Conservation (phyloP, 1,140 invertebrate genomes). For the Caerostris extrusa region DNA sequence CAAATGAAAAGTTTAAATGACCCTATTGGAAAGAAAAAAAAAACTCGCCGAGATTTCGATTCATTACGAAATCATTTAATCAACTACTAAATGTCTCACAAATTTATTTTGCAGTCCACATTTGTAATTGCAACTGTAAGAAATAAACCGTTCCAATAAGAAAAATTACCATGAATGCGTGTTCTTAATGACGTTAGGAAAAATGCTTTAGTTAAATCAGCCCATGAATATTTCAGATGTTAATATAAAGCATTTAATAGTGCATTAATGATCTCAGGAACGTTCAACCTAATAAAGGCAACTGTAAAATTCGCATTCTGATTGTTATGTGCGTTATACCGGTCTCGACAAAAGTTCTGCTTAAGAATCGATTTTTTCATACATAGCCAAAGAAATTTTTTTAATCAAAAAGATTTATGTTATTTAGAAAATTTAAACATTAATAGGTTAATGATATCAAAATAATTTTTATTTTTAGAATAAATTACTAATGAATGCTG, state of each 20-base stretch:
- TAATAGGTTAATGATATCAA: too few species aligned
- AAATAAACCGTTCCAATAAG: not conserved
- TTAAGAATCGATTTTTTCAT: too few species aligned
- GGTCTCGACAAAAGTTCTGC: too few species aligned
- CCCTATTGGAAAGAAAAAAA: not conserved
- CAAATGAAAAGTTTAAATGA: not conserved
- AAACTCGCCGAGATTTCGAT: not conserved
- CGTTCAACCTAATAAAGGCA: too few species aligned
- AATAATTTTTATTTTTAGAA: too few species aligned
- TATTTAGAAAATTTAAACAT: too few species aligned
- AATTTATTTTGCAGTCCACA: not conserved
- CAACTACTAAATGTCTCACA: not conserved
- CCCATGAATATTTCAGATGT: slow-evolving; percentile 23
- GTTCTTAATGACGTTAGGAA: not conserved
- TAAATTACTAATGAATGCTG: too few species aligned
- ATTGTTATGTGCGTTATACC: too few species aligned
- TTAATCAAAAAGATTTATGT: too few species aligned
- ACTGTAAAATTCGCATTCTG: too few species aligned
- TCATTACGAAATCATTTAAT: slow-evolving; percentile 51
- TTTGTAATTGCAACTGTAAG: slow-evolving; percentile 8
- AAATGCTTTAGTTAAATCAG: not conserved
- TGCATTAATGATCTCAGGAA: not conserved
- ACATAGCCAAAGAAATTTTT: too few species aligned
- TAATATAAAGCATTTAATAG: slow-evolving; percentile 12
- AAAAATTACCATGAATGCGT: not conserved